These are phyloP conservation scores for Endotricha flammealis DNA, from an alignment of 2,888 invertebrate genomes.

Conservation along the genomic window DNA sequence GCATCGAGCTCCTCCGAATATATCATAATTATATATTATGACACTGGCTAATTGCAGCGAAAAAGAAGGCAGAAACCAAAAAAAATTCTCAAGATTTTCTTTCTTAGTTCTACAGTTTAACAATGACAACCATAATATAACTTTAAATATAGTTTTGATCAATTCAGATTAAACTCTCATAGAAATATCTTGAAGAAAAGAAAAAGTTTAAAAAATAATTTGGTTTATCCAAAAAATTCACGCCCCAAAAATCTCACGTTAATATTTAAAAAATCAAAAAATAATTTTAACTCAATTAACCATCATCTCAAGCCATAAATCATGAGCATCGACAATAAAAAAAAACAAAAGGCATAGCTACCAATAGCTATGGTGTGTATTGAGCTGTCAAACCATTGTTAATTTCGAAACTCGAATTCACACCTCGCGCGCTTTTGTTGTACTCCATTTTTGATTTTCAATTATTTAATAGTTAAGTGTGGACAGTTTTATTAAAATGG, in stretches of 20 bases:
- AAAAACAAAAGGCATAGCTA: slow-evolving; percentile 30
- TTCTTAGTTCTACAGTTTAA: too few species aligned
- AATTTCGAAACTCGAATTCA: slow-evolving; percentile 40
- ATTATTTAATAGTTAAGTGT: slow-evolving; percentile 8
- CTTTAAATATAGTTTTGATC: too few species aligned
- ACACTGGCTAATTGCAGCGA: too few species aligned
- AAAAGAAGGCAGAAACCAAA: too few species aligned
- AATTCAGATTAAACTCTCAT: too few species aligned
- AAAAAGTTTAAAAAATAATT: too few species aligned
- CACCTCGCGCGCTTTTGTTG: slow-evolving; percentile 33
- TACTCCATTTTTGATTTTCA: slow-evolving; percentile 12
- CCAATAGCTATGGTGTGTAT: slow-evolving; percentile 36
- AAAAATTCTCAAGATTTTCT: too few species aligned
- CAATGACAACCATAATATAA: too few species aligned
- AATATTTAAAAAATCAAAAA: neutral
- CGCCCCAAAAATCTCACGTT: slow-evolving; percentile 4
- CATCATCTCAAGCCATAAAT: slow-evolving; percentile 14
- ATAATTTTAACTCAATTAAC: slow-evolving; percentile 8
- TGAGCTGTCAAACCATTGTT: slow-evolving; percentile 56
- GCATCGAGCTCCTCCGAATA: too few species aligned
- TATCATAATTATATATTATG: too few species aligned
- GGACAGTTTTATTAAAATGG: neutral
- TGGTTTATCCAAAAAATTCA: too few species aligned
- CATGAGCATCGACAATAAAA: slow-evolving; percentile 22
- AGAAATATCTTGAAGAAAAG: too few species aligned